Evolutionary conservation across 1,140 invertebrate genomes (phyloP).

Genomic region (Uloborus diversus): DNA sequence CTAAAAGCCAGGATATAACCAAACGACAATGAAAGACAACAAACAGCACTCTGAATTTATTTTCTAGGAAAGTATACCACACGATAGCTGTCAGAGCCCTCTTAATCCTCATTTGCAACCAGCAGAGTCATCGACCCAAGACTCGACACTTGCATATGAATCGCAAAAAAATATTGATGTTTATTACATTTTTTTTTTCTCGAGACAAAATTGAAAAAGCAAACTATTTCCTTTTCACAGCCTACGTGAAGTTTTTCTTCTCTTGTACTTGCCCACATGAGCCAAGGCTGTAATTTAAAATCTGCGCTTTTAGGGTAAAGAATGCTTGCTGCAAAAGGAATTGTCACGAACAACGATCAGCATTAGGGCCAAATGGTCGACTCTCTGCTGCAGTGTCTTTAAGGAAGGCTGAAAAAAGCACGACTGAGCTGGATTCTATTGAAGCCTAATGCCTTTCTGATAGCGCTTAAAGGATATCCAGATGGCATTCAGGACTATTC

Average conservation of each 20-base stretch:
- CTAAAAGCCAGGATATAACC: too few relatives aligned
- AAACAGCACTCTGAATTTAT: not conserved
- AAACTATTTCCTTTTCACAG: not conserved
- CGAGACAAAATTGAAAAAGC: not conserved
- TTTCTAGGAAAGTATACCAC: not conserved
- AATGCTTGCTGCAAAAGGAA: not conserved
- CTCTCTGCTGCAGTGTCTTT: not conserved
- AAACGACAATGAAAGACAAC: too few relatives aligned
- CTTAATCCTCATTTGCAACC: not conserved
- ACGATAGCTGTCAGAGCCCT: not conserved
- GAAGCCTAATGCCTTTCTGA: slow-evolving; percentile 27
- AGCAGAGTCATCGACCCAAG: not conserved
- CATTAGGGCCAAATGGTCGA: slow-evolving; percentile 5
- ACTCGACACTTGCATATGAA: not conserved
- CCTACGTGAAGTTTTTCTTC: not conserved
- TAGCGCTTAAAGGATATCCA: not conserved
- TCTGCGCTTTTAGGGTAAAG: not conserved
- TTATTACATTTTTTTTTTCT: not conserved
- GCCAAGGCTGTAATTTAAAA: slow-evolving; percentile 21
- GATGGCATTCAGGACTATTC: not conserved
- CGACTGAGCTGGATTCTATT: slow-evolving; percentile 6
- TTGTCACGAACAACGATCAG: slow-evolving; percentile 3
- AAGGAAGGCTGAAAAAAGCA: not conserved
- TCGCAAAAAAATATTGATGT: not conserved
- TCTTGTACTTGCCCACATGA: not conserved